Evolutionary conservation across 2,797 vertebrate species (phyloP).

Genomic region (Nyctibius grandis): DNA sequence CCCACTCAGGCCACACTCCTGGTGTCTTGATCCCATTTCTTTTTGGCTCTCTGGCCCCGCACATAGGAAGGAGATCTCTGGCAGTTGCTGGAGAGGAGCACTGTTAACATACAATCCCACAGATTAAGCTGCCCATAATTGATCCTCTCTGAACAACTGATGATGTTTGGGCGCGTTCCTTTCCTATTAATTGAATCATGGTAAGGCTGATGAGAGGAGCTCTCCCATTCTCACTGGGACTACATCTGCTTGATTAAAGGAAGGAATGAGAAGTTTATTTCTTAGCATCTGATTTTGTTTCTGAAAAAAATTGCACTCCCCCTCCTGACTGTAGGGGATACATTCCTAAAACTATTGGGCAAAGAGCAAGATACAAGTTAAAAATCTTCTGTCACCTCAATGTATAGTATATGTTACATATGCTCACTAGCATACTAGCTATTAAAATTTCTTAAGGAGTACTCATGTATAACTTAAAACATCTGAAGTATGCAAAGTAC

Average conservation of each 20-base stretch:
- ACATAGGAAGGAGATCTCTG: accelerated
- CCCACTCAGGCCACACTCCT: neutral
- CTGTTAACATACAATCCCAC: neutral
- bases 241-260: neutral
- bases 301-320: neutral
- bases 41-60: neutral
- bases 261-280: neutral
- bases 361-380: neutral
- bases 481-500: neutral
- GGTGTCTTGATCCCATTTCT: neutral
- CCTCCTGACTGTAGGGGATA: neutral
- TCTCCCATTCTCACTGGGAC: neutral
- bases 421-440: neutral
- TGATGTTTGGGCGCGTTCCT: neutral
- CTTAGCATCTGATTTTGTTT: neutral
- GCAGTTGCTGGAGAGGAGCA: neutral
- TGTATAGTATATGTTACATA: neutral
- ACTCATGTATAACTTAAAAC: neutral
- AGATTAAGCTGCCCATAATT: neutral
- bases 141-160: neutral
- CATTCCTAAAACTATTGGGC: neutral
- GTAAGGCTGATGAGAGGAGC: neutral
- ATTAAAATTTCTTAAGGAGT: neutral
- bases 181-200: neutral
- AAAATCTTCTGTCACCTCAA: neutral